Base-by-base conservation (phyloP, 2,888 invertebrate genomes). In the Mycalesis mineus region DNA sequence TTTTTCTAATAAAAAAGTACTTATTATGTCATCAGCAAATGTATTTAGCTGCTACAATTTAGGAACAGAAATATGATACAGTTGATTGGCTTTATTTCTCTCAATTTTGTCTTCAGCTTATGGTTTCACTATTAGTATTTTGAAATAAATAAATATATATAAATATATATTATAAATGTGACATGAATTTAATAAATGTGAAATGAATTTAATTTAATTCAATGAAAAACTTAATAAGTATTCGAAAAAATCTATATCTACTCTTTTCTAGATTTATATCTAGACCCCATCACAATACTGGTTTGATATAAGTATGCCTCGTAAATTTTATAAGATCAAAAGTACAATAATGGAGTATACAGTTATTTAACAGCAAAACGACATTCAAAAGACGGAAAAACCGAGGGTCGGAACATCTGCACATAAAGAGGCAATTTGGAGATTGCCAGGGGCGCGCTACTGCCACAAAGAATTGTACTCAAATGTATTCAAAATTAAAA, bases 361-460 rank as follows among this genome's bases (percentile, higher is more conserved):
- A 82, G 47, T 88, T 89, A 88, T 88, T 88, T 88, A 88, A 83
- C 88, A 82, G 86, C 83, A 84, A 86, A 88, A 85, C 83, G 88
- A 88, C 88, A 88, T 88, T 88, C 85, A 88, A 88, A 87, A 88
- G 88, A 88, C 82, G 85, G 85, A 84, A 88, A 85, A 86, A 82
- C 84, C 84, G 87, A 84, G 88, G 87, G 86, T 85, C 78, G 88
- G 84, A 85, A 86, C 88, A 87, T 89, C 88, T 88, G 88, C 84
- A 87, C 88, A 88, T 88, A 89, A 89, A 89, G 88, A 88, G 88
- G 88, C 88, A 89, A 89, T 89, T 89, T 89, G 88, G 82, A 88
- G 83, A 89, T 89, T 89, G 88, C 88, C 88, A 82, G 82, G 84
- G 88, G 88, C 88, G 84, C 74, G 78, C 84, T 75, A 77, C 88